Evolutionary conservation across 2,113 vertebrate genomes (phyloP).

Genomic region (Thamnaconus septentrionalis): DNA sequence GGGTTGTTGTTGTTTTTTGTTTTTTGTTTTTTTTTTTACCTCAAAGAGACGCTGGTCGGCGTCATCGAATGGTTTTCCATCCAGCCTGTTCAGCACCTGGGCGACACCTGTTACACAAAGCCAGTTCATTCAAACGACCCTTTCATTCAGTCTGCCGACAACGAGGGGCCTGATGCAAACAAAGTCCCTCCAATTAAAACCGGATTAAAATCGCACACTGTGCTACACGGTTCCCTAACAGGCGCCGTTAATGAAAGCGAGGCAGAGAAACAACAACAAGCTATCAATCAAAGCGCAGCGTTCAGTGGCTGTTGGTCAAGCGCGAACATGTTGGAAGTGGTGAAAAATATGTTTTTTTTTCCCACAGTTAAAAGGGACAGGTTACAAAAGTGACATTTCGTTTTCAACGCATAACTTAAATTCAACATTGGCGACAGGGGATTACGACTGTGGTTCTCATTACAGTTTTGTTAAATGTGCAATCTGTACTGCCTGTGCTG

Average conservation of each 20-base stretch:
- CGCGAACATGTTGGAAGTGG: too few species aligned
- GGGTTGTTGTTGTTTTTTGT: too few species aligned
- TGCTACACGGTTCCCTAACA: conserved; percentile 27
- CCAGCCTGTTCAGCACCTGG: conserved; percentile 94
- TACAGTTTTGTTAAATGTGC: too few species aligned
- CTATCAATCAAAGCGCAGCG: too few species aligned
- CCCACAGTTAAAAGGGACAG: too few species aligned
- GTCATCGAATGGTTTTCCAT: conserved; percentile 95
- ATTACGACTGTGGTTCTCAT: too few species aligned
- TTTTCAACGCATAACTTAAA: too few species aligned
- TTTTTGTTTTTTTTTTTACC: conserved; percentile 66
- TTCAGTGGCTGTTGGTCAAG: too few species aligned
- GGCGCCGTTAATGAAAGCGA: conserved; percentile 33
- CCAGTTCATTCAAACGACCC: conserved; percentile 8
- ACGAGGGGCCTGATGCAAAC: neutral
- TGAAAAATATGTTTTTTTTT: too few species aligned
- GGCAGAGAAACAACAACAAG: conserved; percentile 5
- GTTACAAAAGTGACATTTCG: too few species aligned
- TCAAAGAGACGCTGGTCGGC: conserved; percentile 97
- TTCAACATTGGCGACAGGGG: too few species aligned
- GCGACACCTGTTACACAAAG: conserved; percentile 85
- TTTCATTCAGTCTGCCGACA: neutral
- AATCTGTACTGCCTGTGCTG: too few species aligned
- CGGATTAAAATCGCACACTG: conserved; percentile 44
- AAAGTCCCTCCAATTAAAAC: conserved; percentile 35